Evolutionary conservation across 1,140 invertebrate genomes (phyloP).

Genomic region (Melitaea cinxia): DNA sequence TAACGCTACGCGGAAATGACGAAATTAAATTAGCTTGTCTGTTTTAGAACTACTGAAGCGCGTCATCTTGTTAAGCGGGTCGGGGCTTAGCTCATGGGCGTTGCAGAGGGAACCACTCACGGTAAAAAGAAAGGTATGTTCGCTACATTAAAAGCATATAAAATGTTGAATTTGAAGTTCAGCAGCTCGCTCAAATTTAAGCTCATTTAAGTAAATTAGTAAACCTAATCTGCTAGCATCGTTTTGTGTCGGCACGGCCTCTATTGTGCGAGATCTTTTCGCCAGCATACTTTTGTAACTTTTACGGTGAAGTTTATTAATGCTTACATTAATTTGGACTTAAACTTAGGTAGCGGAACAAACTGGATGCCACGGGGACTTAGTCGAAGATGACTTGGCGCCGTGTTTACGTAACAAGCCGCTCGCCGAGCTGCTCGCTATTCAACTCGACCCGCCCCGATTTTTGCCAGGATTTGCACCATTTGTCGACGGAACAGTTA

Average conservation of each 20-base stretch:
- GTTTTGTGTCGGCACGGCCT: constrained; percentile 5
- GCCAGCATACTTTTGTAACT: not conserved
- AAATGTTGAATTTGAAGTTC: constrained; percentile 40
- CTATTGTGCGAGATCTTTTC: constrained; percentile 16
- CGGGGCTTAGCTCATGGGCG: constrained; percentile 97
- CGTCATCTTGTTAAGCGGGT: constrained; percentile 95
- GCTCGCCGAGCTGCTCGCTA: constrained; percentile 87
- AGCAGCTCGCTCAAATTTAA: constrained; percentile 29
- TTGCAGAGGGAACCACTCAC: constrained; percentile 92
- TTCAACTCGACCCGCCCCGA: constrained; percentile 88
- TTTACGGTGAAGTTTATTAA: constrained; percentile 13
- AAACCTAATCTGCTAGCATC: constrained; percentile 26
- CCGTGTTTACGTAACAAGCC: constrained; percentile 90
- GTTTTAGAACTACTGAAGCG: constrained; percentile 93
- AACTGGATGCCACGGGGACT: constrained; percentile 89
- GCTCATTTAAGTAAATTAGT: constrained; percentile 41
- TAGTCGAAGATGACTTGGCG: constrained; percentile 90
- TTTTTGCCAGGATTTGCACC: constrained; percentile 95
- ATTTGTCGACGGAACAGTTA: constrained; percentile 92
- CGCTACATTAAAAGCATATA: constrained; percentile 45
- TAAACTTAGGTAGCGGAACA: constrained; percentile 85
- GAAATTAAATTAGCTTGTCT: constrained; percentile 71
- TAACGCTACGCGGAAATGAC: constrained; percentile 57
- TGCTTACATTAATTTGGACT: constrained; percentile 27
- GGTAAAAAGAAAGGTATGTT: constrained; percentile 86